Base-by-base conservation (phyloP, 2,113 vertebrate species). In the Malurus melanocephalus region DNA sequence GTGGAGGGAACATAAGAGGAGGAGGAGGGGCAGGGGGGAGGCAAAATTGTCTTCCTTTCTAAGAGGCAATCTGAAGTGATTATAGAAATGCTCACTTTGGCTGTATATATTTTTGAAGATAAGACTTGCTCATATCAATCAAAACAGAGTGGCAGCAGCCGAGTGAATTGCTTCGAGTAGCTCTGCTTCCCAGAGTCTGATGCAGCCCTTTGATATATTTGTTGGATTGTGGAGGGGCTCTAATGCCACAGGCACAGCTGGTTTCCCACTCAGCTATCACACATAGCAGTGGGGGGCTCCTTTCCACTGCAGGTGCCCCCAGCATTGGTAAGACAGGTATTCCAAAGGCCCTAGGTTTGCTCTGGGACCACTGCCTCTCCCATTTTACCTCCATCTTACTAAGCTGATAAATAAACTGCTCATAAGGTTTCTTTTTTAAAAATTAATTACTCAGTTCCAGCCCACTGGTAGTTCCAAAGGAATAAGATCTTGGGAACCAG, bases 71-170 rank as follows among this genome's bases (percentile, higher is more conserved):
- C 87, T 85, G 74, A 87, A 84, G 80, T 80, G 57, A 68, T 85
- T 93, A 89, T 35, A 83, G 86, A 96, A 96, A 93, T 83, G 56
- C 65, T 96, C 35, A 10, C 59, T 65, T 60, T 90, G 46, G 49
- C 79, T 85, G 30, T 87, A 86, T 61, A 53, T 87, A 83, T 64
- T 94, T 95, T 92, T 91, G 81, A 94, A 96, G 76, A 87, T 93
- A 95, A 90, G 86, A 27, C 75, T 93, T 86, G 71, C 62, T 90
- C 71, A 17, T 59, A 86, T 92, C 84, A 93, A 90, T 95, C 91
- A 95, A 80, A 87, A 66, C 46, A 66, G 78, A 95, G 61, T 57
- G 86, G 55, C 77, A 95, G 79, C 80, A 86, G 72, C 69, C 27
- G 18, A 93, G 80, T 46, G 67, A 85, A 33, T 89, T 90, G 30